Conservation (phyloP, 1,140 invertebrate genomes). For the Hyles euphorbiae region DNA sequence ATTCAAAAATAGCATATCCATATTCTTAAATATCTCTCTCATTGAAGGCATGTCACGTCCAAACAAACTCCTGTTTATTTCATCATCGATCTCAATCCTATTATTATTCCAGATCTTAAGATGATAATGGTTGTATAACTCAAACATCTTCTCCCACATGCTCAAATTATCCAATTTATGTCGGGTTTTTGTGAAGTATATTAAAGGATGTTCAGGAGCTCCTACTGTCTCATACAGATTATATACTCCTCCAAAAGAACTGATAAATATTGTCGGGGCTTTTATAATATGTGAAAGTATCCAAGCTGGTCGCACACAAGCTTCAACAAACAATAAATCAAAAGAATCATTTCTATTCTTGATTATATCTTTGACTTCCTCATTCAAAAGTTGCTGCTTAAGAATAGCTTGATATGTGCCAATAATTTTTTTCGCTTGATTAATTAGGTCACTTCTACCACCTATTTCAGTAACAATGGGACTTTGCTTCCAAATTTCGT, state of each 20-base stretch:
- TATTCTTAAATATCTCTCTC: conserved; percentile 59
- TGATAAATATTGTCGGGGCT: conserved; percentile 1
- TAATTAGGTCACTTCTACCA: conserved; percentile 7
- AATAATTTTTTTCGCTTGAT: conserved; percentile 7
- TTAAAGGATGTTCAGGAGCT: conserved; percentile 54
- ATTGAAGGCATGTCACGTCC: conserved; percentile 37
- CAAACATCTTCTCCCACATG: conserved; percentile 38
- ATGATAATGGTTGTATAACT: conserved; percentile 20
- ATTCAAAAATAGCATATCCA: conserved; percentile 73
- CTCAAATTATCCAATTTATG: conserved; percentile 31
- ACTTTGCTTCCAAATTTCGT: conserved; percentile 21
- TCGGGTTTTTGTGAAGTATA: conserved; percentile 39
- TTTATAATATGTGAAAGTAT: conserved; percentile 2
- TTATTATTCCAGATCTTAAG: not conserved
- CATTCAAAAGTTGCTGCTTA: conserved; percentile 22
- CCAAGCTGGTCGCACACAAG: not conserved
- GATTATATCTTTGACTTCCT: conserved; percentile 24
- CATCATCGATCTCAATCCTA: not conserved
- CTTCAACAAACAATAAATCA: conserved; percentile 1
- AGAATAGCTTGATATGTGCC: conserved; percentile 14
- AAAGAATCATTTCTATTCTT: not conserved
- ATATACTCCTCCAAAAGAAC: conserved; percentile 31
- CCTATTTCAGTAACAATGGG: not conserved
- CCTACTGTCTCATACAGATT: conserved; percentile 43
- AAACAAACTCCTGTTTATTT: not conserved